Percentiles rank a stretch among this genome's conserved stretches.
Conservation (phyloP, 2,113 vertebrate species). For the Notechis scutatus region DNA sequence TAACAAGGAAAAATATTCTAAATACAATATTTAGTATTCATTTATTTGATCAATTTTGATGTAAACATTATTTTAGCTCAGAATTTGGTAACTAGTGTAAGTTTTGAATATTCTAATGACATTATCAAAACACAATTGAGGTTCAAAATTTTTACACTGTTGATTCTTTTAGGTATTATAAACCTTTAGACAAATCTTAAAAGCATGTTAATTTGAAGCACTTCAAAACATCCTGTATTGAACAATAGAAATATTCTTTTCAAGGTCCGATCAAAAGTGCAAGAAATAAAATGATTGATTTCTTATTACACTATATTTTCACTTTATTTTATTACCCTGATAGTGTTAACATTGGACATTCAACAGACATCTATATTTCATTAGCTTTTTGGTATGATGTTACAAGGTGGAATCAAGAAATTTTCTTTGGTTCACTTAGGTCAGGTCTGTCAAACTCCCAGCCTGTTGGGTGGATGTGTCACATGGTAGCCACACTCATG, state of each 20-base stretch:
- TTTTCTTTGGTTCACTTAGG: background rate
- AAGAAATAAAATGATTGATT: background rate
- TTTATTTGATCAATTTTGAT: background rate
- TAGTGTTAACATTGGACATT: background rate
- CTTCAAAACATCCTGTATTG: background rate
- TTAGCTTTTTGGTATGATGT: background rate
- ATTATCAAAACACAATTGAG: background rate
- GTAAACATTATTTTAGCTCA: background rate
- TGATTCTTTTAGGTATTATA: background rate
- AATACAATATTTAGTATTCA: background rate
- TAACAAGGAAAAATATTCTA: background rate
- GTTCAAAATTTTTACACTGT: background rate
- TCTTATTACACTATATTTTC: background rate
- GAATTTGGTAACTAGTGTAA: background rate
- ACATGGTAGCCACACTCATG: too few relatives aligned
- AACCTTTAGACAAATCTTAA: background rate
- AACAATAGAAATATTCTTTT: background rate
- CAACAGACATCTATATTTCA: background rate
- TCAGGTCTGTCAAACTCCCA: too few relatives aligned
- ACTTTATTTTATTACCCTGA: background rate
- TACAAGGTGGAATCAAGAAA: background rate
- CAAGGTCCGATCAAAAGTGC: background rate
- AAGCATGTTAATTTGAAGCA: background rate
- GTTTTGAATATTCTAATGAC: background rate
- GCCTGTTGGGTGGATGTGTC: too few relatives aligned